Evolutionary conservation across 2,113 vertebrate genomes (phyloP), one percentile per base, ranked within the genome.

Genomic region (Megaceryle torquata): DNA sequence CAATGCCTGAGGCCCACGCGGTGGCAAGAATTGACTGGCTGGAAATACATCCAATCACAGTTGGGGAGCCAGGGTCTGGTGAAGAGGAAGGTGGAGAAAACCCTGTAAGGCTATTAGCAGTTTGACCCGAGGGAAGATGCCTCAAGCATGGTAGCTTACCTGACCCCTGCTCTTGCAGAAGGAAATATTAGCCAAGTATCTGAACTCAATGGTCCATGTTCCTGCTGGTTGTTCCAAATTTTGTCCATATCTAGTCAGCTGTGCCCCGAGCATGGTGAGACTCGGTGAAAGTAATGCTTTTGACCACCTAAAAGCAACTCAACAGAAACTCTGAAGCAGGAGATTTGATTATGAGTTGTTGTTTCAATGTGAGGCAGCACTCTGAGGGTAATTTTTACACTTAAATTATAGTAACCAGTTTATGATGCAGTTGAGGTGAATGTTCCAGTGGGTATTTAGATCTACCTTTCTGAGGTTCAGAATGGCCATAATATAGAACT

Each of bases 191-290:
- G 9, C 35, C 53, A 64, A 53, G 29, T 29, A 25, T 29, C 21
- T 82, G 77, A 54, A 48, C 44, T 19, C 3, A 1, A 20, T 1
- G 1, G 35, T 68, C 65, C 1, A 0, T 4, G 5, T 86, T 33
- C 11, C 33, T 50, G 22, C 9, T 78, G 28, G 5, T 29, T 70
- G 28, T 68, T 74, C 35, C 15, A 78, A 51, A 31, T 67, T 48
- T 84, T 75, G 17, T 25, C 28, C 15, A 2, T 21, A n/a, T 64
- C 43, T 64, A 28, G 17, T 81, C 56, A 88, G 22, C 51, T 60
- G 10, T 84, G 39, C 35, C 20, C 33, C 48, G 35, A 22, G 44
- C 75, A 41, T 67, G 35, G 20, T 84, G 68, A 88, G 57, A 31
- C 57, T 81, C n/a, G 31, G 18, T 35, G n/a, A 29, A 70, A 77